phyloP scores from a whole-genome alignment of 2,113 vertebrate species.

The Procavia capensis region DNA sequence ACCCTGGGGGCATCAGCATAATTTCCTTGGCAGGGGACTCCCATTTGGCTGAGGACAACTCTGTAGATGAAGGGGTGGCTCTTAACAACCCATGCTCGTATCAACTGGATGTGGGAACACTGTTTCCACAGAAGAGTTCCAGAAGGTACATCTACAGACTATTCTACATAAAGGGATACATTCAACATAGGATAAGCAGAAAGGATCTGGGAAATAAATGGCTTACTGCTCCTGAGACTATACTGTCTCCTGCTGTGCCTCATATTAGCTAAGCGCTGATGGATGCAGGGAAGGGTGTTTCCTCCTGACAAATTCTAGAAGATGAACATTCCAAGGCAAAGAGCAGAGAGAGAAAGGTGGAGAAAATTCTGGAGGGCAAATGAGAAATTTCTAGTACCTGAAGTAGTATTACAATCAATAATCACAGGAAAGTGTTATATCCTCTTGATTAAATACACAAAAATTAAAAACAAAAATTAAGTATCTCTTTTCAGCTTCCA shows the following conservation, averaged over 20 bases:
- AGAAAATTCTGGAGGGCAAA: neutral
- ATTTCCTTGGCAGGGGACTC: neutral
- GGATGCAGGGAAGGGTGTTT: neutral
- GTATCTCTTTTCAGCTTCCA: neutral
- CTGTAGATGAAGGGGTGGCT: neutral
- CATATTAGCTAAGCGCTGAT: neutral
- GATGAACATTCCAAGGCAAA: neutral
- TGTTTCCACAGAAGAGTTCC: neutral
- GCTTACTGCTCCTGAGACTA: neutral
- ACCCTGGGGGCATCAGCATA: neutral
- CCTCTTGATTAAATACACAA: neutral
- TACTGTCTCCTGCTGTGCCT: neutral
- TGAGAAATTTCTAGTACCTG: neutral
- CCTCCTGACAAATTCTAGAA: neutral
- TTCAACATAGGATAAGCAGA: neutral
- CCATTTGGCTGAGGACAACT: neutral
- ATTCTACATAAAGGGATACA: neutral
- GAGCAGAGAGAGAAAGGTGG: neutral
- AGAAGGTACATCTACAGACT: fast-evolving
- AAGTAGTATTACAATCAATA: neutral
- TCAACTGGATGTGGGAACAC: neutral
- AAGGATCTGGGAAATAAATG: neutral
- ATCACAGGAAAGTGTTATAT: neutral
- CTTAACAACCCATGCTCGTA: neutral
- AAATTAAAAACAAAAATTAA: neutral